These are phyloP conservation scores for Halichoeres trimaculatus DNA, from an alignment of 2,113 vertebrate species.

Conservation along the genomic window DNA sequence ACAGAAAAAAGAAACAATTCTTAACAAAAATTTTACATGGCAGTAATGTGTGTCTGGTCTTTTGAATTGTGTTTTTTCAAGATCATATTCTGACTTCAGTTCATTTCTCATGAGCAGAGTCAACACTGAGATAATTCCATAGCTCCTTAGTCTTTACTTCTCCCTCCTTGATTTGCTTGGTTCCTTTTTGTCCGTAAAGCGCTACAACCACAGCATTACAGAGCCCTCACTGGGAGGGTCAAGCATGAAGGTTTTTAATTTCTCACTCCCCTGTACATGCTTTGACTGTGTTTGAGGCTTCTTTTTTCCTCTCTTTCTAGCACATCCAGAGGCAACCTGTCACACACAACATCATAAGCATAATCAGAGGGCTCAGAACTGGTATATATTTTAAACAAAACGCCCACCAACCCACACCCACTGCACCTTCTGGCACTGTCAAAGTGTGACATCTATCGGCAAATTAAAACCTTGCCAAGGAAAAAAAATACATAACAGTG, in stretches of 20 bases:
- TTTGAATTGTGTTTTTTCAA: too few species aligned
- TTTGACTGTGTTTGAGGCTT: constrained; percentile 41
- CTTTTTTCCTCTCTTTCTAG: constrained; percentile 44
- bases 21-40: too few species aligned
- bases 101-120: too few species aligned
- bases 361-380: constrained; percentile 73
- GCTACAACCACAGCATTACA: neutral
- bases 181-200: neutral
- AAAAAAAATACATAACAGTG: constrained; percentile 25
- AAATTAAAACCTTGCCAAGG: constrained; percentile 55
- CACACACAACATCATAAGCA: constrained; percentile 75
- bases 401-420: constrained; percentile 75
- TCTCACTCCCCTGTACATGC: neutral
- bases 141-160: neutral
- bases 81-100: too few species aligned
- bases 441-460: constrained; percentile 66
- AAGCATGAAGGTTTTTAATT: neutral
- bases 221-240: neutral
- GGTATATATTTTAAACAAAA: constrained; percentile 72
- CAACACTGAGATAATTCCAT: too few species aligned
- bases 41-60: too few species aligned
- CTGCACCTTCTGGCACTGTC: constrained; percentile 71
- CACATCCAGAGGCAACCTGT: constrained; percentile 73
- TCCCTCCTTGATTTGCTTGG: neutral
- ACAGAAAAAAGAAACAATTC: too few species aligned